Evolutionary conservation across 2,113 vertebrate genomes (phyloP).

Genomic region (Mesitornis unicolor): DNA sequence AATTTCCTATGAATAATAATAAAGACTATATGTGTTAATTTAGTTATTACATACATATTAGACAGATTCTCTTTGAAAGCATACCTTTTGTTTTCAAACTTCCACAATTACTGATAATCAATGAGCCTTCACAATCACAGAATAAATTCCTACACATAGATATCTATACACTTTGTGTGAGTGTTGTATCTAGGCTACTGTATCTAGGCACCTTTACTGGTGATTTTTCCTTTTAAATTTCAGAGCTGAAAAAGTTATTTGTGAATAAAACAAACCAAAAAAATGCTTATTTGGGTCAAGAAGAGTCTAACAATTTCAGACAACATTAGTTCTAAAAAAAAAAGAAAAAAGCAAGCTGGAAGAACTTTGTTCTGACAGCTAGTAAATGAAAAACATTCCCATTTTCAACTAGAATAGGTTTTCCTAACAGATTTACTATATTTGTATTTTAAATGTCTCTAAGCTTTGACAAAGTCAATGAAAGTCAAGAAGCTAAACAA

Average conservation of each 20-base stretch:
- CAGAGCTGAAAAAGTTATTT: not conserved
- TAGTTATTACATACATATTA: not conserved
- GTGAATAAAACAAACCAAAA: not conserved
- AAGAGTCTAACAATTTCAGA: not conserved
- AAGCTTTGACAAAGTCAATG: not conserved
- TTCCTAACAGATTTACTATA: not conserved
- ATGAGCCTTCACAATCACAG: not conserved
- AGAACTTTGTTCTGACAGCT: not conserved
- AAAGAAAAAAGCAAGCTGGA: not conserved
- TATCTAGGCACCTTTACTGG: not conserved
- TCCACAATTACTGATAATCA: slow-evolving; percentile 21
- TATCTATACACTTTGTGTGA: not conserved
- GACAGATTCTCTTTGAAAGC: not conserved
- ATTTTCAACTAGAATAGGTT: not conserved
- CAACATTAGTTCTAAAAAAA: not conserved
- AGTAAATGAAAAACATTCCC: not conserved
- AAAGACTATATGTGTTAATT: not conserved
- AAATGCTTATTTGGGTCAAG: not conserved
- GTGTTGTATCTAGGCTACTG: not conserved
- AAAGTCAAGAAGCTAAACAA: not conserved
- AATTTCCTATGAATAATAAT: not conserved
- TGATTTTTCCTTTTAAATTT: not conserved
- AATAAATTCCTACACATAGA: not conserved
- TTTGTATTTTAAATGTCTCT: not conserved
- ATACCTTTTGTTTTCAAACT: not conserved